Evolutionary conservation across 2,888 invertebrate genomes (phyloP), one percentile per base, ranked within the genome.

Genomic region (Acronicta psi): DNA sequence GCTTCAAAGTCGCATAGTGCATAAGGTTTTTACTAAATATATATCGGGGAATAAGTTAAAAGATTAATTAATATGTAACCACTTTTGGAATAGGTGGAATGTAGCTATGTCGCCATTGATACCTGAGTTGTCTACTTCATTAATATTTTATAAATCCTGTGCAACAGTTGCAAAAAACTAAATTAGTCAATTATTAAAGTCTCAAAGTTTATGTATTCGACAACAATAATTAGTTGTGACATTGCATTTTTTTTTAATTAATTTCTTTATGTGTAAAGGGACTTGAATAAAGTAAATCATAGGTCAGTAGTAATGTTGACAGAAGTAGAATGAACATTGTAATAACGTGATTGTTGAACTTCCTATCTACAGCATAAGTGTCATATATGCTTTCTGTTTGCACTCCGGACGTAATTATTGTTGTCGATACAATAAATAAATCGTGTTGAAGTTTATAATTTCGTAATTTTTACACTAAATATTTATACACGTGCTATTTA

Each of bases 401-500:
- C 43, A 38, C 47, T 25, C 43, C 7, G 1, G 7, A 6, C 1
- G 1, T 29, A 52, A 60, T 18, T 40, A 10, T 53, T 65, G n/a
- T 43, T 37, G 11, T 46, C 46, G 51, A 70, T 36, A 45, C 7
- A 64, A 59, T 18, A 6, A 37, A 52, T 46, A 54, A 67, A 46
- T 44, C 46, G 38, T 50, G 53, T 16, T 58, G 64, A 47, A 62
- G 18, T 31, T 46, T 49, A 55, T 56, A 41, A 57, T 54, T 71
- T 40, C 40, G 41, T 47, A 59, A 61, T 45, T 63, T 53, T 72
- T 68, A 56, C 54, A 59, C 70, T 75, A 71, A 57, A 71, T 71
- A 67, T 59, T 67, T 63, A 66, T 65, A 75, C 69, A 66, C 51
- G 59, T 77, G 70, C 75, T 81, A 79, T 74, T 69, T 76, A 77